phyloP scores from a whole-genome alignment of 2,113 vertebrate genomes.

The Bubo blakistoni region DNA sequence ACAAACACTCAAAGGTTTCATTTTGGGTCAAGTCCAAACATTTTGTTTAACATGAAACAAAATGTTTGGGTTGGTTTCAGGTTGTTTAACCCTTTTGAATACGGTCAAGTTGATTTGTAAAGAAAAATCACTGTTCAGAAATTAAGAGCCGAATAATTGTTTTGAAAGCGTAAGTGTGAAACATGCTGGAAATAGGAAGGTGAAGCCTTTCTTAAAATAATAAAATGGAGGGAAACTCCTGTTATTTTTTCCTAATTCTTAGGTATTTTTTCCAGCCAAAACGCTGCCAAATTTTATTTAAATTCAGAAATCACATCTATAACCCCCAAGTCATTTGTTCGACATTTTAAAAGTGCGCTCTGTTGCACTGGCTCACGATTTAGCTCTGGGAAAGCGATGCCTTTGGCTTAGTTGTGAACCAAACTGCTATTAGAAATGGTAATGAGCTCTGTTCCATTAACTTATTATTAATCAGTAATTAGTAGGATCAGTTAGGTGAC shows the following conservation, averaged over 20 bases:
- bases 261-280: neutral
- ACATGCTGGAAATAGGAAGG: neutral
- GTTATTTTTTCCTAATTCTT: neutral
- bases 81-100: constrained; percentile 64
- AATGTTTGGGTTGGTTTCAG: constrained; percentile 69
- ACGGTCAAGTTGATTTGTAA: constrained; percentile 47
- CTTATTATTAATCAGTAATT: constrained; percentile 24
- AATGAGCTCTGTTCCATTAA: constrained; percentile 21
- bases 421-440: neutral
- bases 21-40: constrained; percentile 67
- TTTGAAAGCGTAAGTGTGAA: neutral
- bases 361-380: fast-evolving
- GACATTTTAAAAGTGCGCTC: neutral
- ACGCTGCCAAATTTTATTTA: neutral
- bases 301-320: neutral
- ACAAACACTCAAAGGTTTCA: constrained; percentile 60
- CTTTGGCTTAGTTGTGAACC: neutral
- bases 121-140: constrained; percentile 8
- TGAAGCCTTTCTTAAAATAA: neutral
- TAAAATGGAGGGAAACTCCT: neutral
- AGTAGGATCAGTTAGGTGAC: neutral
- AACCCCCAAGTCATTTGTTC: neutral
- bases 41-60: constrained; percentile 68
- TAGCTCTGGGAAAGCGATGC: neutral
- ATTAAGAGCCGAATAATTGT: neutral